Conservation (phyloP, 2,888 invertebrate genomes). For the Trachelus iudaicus region DNA sequence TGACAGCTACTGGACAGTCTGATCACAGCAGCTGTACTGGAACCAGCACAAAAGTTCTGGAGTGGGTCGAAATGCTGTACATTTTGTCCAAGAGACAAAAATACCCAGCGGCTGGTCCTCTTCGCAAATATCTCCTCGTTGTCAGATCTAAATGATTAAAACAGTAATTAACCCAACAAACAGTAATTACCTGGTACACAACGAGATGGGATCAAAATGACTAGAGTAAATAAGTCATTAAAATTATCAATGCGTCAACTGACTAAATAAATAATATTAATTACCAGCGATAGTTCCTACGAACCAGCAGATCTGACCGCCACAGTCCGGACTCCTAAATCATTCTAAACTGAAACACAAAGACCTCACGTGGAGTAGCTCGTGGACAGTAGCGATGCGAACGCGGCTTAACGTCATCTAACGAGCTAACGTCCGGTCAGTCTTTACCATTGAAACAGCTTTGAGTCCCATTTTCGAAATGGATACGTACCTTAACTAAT, state of each 20-base stretch:
- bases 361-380: slow-evolving; percentile 42
- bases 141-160: neutral
- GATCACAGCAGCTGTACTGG: neutral
- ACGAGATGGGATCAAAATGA: neutral
- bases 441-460: neutral
- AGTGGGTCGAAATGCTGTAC: neutral
- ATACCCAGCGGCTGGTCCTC: neutral
- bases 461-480: neutral
- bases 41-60: neutral
- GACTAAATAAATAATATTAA: slow-evolving; percentile 30
- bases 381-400: slow-evolving; percentile 1
- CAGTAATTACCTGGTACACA: neutral
- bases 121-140: neutral
- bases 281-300: slow-evolving; percentile 25
- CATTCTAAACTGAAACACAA: slow-evolving; percentile 47
- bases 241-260: neutral
- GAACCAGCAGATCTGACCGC: slow-evolving; percentile 18
- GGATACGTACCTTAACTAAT: neutral
- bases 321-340: slow-evolving; percentile 33
- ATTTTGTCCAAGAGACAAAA: neutral
- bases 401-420: neutral
- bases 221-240: neutral
- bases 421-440: neutral
- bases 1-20: neutral
- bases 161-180: neutral